phyloP scores from a whole-genome alignment of 2,113 vertebrate genomes.

The Gymnocephalus cernua region DNA sequence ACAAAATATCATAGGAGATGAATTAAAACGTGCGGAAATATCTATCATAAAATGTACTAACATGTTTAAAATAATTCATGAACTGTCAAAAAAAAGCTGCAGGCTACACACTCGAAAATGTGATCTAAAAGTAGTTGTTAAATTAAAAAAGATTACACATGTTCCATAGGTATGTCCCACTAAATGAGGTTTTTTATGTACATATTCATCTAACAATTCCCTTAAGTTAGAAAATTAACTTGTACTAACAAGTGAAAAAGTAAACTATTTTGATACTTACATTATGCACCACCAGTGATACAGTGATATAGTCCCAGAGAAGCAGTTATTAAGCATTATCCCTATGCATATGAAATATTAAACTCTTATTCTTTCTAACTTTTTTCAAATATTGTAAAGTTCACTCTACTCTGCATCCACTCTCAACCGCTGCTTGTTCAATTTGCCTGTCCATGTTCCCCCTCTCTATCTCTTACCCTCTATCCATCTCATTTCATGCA shows the following conservation, averaged over 20 bases:
- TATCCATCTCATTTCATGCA: constrained; percentile 88
- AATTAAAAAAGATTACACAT: not conserved
- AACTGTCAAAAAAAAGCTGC: constrained; percentile 2
- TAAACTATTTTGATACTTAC: constrained; percentile 69
- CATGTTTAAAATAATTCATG: not conserved
- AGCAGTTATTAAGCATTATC: constrained; percentile 19
- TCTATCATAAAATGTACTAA: not conserved
- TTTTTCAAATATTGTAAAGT: constrained; percentile 38
- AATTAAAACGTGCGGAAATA: constrained; percentile 15
- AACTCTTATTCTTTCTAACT: constrained; percentile 16
- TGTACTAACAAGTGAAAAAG: constrained; percentile 14
- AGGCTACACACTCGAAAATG: not conserved
- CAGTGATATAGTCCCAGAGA: constrained; percentile 51
- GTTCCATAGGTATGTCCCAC: not conserved
- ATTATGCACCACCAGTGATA: constrained; percentile 16
- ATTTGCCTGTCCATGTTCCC: constrained; percentile 72
- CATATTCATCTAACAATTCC: not conserved
- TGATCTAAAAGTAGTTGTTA: not conserved
- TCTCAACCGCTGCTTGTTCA: constrained; percentile 65
- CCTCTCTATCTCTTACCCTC: constrained; percentile 68
- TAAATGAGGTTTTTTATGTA: not conserved
- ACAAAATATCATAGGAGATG: not conserved
- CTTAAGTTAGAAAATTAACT: not conserved
- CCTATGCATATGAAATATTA: constrained; percentile 12
- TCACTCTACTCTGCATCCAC: constrained; percentile 64